phyloP scores from a whole-genome alignment of 2,888 invertebrate species.

The Periphyllus acericola region DNA sequence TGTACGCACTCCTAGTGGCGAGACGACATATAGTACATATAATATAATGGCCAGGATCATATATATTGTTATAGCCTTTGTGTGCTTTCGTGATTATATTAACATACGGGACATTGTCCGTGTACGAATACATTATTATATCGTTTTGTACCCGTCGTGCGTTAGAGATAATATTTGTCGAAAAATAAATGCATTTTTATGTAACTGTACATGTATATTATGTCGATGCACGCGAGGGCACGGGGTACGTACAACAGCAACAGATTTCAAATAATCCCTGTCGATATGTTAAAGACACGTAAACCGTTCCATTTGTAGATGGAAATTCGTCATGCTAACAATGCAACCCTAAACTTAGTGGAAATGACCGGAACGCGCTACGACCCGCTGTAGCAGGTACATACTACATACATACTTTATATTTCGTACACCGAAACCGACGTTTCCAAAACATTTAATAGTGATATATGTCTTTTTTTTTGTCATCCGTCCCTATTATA shows the following conservation, averaged over 20 bases:
- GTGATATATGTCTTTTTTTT: not conserved
- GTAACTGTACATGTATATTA: not conserved
- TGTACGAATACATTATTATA: no score
- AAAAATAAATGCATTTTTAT: not conserved
- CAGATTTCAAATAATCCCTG: not conserved
- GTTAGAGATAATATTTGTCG: not conserved
- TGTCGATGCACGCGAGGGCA: not conserved
- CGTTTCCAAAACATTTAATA: not conserved
- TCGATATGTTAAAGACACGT: not conserved
- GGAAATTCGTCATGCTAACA: constrained; percentile 1
- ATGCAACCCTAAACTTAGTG: not conserved
- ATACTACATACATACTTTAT: not conserved
- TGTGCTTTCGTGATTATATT: no score
- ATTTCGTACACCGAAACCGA: not conserved
- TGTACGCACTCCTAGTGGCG: no score
- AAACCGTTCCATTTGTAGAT: not conserved
- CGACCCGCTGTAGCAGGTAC: not conserved
- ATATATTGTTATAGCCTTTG: no score
- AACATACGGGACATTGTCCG: no score
- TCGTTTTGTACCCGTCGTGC: no score
- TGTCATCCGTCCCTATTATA: not conserved
- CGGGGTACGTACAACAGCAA: not conserved
- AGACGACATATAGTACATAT: no score
- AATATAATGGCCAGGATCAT: no score
- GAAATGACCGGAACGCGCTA: not conserved